Base-by-base conservation (phyloP, 2,113 vertebrate species). In the Nesogale talazaci region DNA sequence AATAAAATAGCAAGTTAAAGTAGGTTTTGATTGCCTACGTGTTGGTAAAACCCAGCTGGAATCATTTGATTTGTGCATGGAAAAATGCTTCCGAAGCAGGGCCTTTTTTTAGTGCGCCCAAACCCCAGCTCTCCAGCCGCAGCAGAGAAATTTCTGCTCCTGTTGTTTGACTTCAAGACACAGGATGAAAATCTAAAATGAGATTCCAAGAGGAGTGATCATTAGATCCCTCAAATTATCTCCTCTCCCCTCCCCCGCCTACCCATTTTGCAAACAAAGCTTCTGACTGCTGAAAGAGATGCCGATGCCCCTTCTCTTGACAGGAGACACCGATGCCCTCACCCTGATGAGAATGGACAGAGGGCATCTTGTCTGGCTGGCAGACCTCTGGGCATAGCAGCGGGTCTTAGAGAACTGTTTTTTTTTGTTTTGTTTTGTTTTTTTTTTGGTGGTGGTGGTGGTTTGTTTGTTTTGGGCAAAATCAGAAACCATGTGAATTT, bases 1-100 rank as follows among this genome's bases (percentile, higher is more conserved):
- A 96, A 96, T 91, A 96, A 96, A 97, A 97, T 95, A 95, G 95
- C 97, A 97, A 97, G 94, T 95, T 95, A 95, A 97, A 96, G 95
- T 96, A 95, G 94, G 70, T 89, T 97, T 95, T 97, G 97, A 96
- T 96, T 97, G 95, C 95, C 94, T 96, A 97, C 91, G 87, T 97
- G 95, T 96, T 96, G 91, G 96, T 96, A 95, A 95, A 96, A 95
- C 92, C 94, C 96, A 97, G 96, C 96, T 97, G 96, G 96, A 96
- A 97, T 96, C 94, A 97, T 96, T 96, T 96, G 96, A 96, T 96
- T 95, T 96, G 92, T 89, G 89, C 86, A 84, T 87, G 94, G 81
- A 96, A 96, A 97, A 94, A 87, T 93, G 95, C 93, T 94, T 96
- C 86, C 5, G 56, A 95, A 97, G 96, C 96, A 96, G 75, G 87